Evolutionary conservation across 2,888 invertebrate species (phyloP), one percentile per base, ranked within the genome.

Genomic region (Parasteatoda lunata): DNA sequence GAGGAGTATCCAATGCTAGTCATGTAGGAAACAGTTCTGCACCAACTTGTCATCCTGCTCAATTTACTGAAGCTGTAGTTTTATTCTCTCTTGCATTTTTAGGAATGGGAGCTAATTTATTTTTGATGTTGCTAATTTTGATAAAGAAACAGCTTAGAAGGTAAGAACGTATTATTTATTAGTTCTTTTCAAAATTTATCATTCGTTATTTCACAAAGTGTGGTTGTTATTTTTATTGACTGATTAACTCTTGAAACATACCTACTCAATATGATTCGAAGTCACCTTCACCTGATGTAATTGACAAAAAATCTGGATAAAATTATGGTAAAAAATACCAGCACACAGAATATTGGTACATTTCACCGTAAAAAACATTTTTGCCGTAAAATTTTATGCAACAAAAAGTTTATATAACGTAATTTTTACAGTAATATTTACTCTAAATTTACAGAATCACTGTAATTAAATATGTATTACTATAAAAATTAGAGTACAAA

Each of bases 71-170:
- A 91, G 96, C 96, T 3, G 95, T 95, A 0, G 94, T 96, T 30
- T 94, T 96, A 89, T 94, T 96, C 90, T 94, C 95, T 69, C 93
- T 96, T 8, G 96, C 95, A 3, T 94, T 95, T 5, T 93, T 96
- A 89, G 96, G 96, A 84, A 96, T 96, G 94, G 94, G 95, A 0
- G 96, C 96, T 52, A 96, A 96, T 92, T 92, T 96, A 89, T 94
- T 95, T 51, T 94, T 96, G 76, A 96, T 96, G 95, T 94, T 94
- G 5, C 94, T 96, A 89, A 96, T 96, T 91, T 93, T 96, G 77
- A 94, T 95, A 92, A 95, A 95, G 92, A 94, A 95, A 90, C 95
- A 96, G 91, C 93, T 96, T 59, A 93, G 96, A 91, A 95, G 96
- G 96, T 96, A 92, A 68, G 87, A 47, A 11, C 48, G 0, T 30